Evolutionary conservation across 2,113 vertebrate genomes (phyloP).

Genomic region (Irena cyanogastra): DNA sequence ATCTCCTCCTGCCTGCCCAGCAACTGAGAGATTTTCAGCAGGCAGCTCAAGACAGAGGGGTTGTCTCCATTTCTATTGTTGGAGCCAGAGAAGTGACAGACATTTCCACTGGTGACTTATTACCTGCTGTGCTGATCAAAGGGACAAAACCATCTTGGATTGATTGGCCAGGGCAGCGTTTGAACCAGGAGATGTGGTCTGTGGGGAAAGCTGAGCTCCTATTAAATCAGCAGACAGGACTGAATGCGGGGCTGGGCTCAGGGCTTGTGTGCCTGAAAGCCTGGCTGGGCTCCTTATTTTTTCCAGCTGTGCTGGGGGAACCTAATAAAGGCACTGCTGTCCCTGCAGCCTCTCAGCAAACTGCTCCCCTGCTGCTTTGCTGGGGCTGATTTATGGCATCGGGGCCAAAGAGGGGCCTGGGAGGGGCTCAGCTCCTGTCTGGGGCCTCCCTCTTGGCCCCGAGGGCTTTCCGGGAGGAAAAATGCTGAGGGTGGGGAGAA

Average conservation of each 20-base stretch:
- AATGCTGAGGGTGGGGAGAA: neutral
- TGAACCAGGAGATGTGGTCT: neutral
- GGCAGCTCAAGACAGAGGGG: conserved; percentile 68
- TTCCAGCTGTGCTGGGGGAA: conserved; percentile 15
- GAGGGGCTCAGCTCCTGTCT: neutral
- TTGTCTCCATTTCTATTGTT: conserved; percentile 72
- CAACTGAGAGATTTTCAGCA: conserved; percentile 76
- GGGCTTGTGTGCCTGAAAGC: neutral
- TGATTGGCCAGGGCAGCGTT: neutral
- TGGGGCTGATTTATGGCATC: neutral
- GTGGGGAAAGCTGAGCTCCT: neutral
- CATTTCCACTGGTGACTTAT: neutral
- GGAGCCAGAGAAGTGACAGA: neutral
- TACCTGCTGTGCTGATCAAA: conserved; percentile 19
- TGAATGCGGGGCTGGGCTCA: neutral
- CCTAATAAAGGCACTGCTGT: neutral
- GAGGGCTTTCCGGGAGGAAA: neutral
- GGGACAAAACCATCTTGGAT: neutral
- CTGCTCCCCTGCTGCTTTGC: neutral
- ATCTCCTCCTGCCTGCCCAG: conserved; percentile 80
- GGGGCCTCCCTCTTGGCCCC: neutral
- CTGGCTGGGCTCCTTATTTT: conserved; percentile 16
- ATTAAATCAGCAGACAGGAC: neutral
- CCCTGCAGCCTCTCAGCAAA: neutral
- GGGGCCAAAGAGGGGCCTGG: neutral